Evolutionary conservation across 2,113 vertebrate species (phyloP).

Genomic region (Tinamus guttatus): DNA sequence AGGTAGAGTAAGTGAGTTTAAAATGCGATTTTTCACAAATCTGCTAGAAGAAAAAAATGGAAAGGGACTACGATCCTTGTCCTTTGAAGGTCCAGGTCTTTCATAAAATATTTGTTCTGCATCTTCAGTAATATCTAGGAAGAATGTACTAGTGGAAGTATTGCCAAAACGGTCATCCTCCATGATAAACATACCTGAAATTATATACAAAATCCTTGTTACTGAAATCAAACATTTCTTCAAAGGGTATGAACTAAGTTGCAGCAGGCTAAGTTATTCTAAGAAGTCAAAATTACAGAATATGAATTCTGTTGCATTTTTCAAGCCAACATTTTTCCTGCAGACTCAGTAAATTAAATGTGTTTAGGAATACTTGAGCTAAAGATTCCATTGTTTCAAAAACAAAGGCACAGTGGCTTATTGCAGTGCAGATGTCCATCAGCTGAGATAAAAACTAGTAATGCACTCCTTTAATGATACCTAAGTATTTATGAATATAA

Average conservation of each 20-base stretch:
- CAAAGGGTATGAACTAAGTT: background rate
- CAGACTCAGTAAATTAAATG: background rate
- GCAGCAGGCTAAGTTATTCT: background rate
- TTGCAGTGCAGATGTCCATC: background rate
- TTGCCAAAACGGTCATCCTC: slow-evolving; percentile 92
- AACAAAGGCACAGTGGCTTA: background rate
- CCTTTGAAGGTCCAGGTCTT: slow-evolving; percentile 90
- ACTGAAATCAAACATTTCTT: background rate
- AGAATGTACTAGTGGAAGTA: slow-evolving; percentile 80
- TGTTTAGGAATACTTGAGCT: background rate
- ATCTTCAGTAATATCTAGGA: slow-evolving; percentile 89
- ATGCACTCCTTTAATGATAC: background rate
- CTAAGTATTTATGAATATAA: background rate
- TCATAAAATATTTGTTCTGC: slow-evolving; percentile 84
- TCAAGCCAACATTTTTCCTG: background rate
- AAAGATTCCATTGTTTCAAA: background rate
- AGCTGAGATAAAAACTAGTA: background rate
- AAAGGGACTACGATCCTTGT: slow-evolving; percentile 91
- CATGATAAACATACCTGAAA: slow-evolving; percentile 94
- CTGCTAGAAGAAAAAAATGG: slow-evolving; percentile 92
- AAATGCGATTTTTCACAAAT: slow-evolving; percentile 91
- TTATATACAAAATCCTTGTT: background rate
- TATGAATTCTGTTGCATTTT: rapidly evolving
- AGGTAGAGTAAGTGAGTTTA: slow-evolving; percentile 92
- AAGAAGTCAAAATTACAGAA: background rate